Conservation (phyloP, 2,888 invertebrate species). For the Drosophila nigricruria region DNA sequence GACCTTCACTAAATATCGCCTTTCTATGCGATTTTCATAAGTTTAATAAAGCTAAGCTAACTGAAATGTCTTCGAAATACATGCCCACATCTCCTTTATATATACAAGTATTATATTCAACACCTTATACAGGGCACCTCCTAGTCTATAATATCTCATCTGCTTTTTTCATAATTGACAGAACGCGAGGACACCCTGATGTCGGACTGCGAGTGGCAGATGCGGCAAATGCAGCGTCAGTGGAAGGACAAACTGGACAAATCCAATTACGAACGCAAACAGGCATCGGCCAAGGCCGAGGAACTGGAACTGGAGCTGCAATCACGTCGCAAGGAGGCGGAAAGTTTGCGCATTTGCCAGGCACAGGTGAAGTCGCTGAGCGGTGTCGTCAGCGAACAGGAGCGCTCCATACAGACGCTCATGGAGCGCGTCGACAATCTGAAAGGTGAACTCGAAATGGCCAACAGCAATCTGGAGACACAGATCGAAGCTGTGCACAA, state of each 20-base stretch:
- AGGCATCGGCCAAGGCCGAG: constrained; percentile 85
- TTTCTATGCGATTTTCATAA: neutral
- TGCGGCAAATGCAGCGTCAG: constrained; percentile 90
- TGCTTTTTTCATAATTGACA: constrained; percentile 9
- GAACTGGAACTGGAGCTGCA: constrained; percentile 75
- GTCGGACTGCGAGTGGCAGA: constrained; percentile 94
- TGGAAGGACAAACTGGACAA: constrained; percentile 89
- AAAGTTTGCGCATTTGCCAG: constrained; percentile 87
- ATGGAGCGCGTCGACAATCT: constrained; percentile 87
- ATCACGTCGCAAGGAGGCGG: constrained; percentile 83
- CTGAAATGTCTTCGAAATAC: neutral
- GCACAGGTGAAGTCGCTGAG: constrained; percentile 87
- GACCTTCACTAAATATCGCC: neutral
- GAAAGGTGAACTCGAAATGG: constrained; percentile 86
- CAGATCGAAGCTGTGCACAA: constrained; percentile 86
- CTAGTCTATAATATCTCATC: neutral
- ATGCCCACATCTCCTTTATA: too few species aligned
- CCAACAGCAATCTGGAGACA: constrained; percentile 86
- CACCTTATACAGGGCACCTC: neutral
- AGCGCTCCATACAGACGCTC: constrained; percentile 86
- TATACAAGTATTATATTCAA: neutral
- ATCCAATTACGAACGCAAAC: constrained; percentile 87
- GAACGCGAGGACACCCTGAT: constrained; percentile 90
- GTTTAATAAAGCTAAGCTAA: neutral
- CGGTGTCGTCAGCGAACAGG: constrained; percentile 87